phyloP scores from a whole-genome alignment of 2,797 vertebrate species.

The Typhlichthys eigenmanni region DNA sequence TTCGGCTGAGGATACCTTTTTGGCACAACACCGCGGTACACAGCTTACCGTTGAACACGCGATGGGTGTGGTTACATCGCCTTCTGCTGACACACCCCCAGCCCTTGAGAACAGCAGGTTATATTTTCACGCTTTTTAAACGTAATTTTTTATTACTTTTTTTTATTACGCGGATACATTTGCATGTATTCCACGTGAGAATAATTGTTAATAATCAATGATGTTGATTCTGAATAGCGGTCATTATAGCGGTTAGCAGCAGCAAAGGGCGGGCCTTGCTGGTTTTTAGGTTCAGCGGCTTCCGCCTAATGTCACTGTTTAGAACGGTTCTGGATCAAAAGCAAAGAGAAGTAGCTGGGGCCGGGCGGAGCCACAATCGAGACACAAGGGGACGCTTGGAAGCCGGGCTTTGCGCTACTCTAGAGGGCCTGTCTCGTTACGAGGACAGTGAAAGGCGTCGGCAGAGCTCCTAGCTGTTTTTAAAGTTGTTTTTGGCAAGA shows the following conservation, averaged over 20 bases:
- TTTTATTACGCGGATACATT: too few relatives aligned
- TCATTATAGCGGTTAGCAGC: constrained; percentile 13
- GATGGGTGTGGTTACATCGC: too few relatives aligned
- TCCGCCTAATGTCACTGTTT: constrained; percentile 68
- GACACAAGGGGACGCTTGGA: constrained; percentile 14
- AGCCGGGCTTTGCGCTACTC: constrained; percentile 10
- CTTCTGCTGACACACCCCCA: too few relatives aligned
- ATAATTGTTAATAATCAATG: too few relatives aligned
- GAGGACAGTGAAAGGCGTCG: constrained; percentile 52
- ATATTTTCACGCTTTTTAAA: too few relatives aligned
- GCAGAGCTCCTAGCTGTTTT: constrained; percentile 2
- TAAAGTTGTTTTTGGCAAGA: constrained; percentile 28
- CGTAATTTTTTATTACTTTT: too few relatives aligned
- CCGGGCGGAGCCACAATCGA: constrained; percentile 33
- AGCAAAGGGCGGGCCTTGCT: constrained; percentile 51
- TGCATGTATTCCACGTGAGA: too few relatives aligned
- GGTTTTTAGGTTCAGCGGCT: constrained; percentile 49
- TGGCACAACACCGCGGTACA: too few relatives aligned
- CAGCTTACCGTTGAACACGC: too few relatives aligned
- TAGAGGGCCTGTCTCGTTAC: constrained; percentile 17
- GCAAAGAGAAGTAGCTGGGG: constrained; percentile 28
- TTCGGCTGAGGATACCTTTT: too few relatives aligned
- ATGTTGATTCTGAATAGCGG: too few relatives aligned
- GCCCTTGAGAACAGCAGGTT: too few relatives aligned
- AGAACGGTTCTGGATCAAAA: constrained; percentile 54